Evolutionary conservation across 2,888 invertebrate species (phyloP).

Genomic region (Amorpha juglandis): DNA sequence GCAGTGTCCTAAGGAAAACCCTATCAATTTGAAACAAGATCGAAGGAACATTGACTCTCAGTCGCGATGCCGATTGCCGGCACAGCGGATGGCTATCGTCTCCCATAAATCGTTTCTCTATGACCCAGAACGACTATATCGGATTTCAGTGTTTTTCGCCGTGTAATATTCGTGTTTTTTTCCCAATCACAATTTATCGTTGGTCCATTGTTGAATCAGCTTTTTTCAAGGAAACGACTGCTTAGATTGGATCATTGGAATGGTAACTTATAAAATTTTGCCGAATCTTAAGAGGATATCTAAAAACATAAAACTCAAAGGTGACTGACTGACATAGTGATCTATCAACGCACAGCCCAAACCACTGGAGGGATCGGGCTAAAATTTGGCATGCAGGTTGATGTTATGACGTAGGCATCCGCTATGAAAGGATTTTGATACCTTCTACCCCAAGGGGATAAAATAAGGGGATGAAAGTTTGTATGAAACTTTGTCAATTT

Average conservation of each 20-base stretch:
- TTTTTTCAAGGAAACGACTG: background rate
- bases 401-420: no score
- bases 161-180: conserved; percentile 26
- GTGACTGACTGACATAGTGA: no score
- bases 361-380: no score
- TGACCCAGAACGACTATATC: conserved; percentile 25
- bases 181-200: conserved; percentile 25
- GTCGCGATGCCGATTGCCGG: background rate
- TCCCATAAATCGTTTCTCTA: conserved; percentile 20
- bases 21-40: conserved; percentile 8
- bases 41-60: background rate
- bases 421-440: no score
- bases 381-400: no score
- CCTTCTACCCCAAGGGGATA: no score
- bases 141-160: conserved; percentile 27
- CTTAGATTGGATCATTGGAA: background rate
- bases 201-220: conserved; percentile 6
- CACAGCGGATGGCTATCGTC: conserved; percentile 13
- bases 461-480: no score
- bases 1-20: background rate
- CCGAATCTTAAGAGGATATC: background rate
- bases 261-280: background rate
- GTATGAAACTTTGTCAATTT: no score
- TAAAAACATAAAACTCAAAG: no score
- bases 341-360: no score